Evolutionary conservation across 2,797 vertebrate genomes (phyloP).

Genomic region (Sebastes flavidus): DNA sequence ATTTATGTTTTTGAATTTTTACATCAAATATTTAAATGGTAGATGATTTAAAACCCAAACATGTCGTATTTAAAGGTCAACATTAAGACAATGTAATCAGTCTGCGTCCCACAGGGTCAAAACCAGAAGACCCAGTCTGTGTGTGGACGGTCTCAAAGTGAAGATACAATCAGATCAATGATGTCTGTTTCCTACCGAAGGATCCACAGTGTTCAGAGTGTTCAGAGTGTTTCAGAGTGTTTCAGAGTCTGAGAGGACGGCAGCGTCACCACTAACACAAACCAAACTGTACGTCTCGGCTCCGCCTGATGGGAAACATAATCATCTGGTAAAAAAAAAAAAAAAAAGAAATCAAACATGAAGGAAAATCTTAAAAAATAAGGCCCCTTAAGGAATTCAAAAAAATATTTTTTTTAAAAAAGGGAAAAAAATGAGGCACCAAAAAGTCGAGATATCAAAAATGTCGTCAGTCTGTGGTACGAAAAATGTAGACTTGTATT

Average conservation of each 20-base stretch:
- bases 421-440: constrained; percentile 59
- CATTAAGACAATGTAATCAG: no score
- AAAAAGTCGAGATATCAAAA: constrained; percentile 90
- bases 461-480: constrained; percentile 87
- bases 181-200: constrained; percentile 22
- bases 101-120: constrained; percentile 29
- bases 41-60: no score
- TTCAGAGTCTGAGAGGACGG: constrained; percentile 36
- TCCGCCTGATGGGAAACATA: background rate
- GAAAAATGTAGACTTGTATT: constrained; percentile 71
- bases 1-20: no score
- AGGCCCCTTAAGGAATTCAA: constrained; percentile 73
- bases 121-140: background rate
- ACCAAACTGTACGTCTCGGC: no score
- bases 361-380: constrained; percentile 73
- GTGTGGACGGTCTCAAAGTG: constrained; percentile 5
- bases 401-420: constrained; percentile 26
- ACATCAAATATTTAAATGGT: no score
- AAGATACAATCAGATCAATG: constrained; percentile 39
- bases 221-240: background rate
- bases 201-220: constrained; percentile 41
- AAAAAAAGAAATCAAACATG: background rate
- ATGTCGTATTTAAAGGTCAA: no score
- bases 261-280: background rate
- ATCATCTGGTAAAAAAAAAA: background rate